phyloP scores from a whole-genome alignment of 64 coral and sea anemone species.

The Platygyra sinensis region DNA sequence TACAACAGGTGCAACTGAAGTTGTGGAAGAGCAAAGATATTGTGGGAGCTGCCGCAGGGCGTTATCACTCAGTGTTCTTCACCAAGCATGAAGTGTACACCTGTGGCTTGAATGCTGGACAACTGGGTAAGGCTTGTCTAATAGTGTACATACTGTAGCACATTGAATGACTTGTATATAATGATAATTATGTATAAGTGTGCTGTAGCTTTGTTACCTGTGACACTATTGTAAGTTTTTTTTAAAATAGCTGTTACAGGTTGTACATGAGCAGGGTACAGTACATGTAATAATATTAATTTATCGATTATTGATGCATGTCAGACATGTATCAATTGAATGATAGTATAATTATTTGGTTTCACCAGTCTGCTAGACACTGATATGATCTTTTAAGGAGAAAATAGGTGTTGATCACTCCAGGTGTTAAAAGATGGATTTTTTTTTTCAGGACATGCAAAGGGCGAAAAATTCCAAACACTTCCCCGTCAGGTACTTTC shows the following conservation, averaged over 20 bases:
- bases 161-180: no score
- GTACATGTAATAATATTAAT: no score
- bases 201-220: no score
- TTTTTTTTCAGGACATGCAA: constrained; percentile 72
- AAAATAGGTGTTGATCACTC: background rate
- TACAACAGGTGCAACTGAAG: constrained; percentile 65
- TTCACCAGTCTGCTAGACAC: no score
- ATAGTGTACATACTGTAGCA: background rate
- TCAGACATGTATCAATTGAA: no score
- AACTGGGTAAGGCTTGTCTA: constrained; percentile 57
- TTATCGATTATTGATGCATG: no score
- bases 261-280: no score
- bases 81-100: constrained; percentile 79
- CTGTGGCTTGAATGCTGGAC: constrained; percentile 90
- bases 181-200: no score
- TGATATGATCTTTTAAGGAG: no score
- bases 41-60: constrained; percentile 82
- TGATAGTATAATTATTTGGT: no score
- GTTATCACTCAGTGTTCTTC: constrained; percentile 86
- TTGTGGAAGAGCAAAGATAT: constrained; percentile 73
- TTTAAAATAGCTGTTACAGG: no score
- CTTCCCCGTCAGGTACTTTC: constrained; percentile 79
- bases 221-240: no score
- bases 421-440: background rate
- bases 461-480: constrained; percentile 71